These are phyloP conservation scores for Drosophila pandora DNA, from an alignment of 1,140 invertebrate genomes.

Conservation along the genomic window DNA sequence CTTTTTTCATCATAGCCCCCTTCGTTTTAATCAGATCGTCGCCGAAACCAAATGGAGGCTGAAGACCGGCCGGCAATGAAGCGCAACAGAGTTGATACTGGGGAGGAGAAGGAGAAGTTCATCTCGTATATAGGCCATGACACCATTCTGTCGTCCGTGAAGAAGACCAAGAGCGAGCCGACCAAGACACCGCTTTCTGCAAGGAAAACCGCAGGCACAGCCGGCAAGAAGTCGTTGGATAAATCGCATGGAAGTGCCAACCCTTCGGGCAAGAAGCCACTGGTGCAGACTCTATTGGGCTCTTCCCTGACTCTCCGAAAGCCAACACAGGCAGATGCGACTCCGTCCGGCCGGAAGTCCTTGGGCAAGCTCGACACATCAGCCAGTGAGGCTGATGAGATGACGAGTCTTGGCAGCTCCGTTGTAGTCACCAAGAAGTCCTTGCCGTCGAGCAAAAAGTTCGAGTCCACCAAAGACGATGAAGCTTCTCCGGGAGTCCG, in stretches of 20 bases:
- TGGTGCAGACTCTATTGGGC: conserved; percentile 35
- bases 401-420: background rate
- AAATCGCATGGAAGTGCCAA: background rate
- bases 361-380: background rate
- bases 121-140: conserved; percentile 32
- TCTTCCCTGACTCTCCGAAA: conserved; percentile 25
- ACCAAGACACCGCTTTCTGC: background rate
- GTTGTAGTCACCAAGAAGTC: conserved; percentile 26
- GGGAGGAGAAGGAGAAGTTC: background rate
- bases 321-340: background rate
- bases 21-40: conserved; percentile 16
- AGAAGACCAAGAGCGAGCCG: background rate
- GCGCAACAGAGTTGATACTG: conserved; percentile 12
- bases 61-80: conserved; percentile 16
- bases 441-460: background rate
- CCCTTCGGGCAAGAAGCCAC: conserved; percentile 11
- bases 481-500: background rate
- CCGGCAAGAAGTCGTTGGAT: background rate
- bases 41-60: conserved; percentile 7
- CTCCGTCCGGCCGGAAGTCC: conserved; percentile 1
- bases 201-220: background rate
- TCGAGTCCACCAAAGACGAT: conserved; percentile 6
- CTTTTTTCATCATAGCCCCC: background rate
- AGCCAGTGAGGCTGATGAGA: background rate
- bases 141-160: conserved; percentile 11